Conservation (phyloP, 2,113 vertebrate species). For the Sakesphorus luctuosus region DNA sequence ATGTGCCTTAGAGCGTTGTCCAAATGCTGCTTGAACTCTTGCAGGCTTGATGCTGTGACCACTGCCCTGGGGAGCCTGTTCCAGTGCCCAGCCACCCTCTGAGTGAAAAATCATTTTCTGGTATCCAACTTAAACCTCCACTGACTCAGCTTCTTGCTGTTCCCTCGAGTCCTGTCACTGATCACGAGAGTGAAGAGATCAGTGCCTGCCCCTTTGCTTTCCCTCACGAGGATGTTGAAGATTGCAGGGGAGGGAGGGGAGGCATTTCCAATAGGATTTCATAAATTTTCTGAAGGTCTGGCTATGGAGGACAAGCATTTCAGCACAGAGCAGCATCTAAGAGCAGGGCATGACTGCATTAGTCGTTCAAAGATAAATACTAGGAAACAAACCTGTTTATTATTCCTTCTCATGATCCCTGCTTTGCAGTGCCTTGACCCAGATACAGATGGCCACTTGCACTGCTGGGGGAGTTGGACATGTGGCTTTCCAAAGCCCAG, state of each 20-base stretch:
- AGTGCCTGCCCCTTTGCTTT: neutral
- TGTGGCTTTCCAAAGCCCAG: neutral
- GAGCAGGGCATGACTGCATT: neutral
- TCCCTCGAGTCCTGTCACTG: rapidly evolving
- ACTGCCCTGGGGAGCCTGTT: neutral
- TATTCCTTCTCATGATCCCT: neutral
- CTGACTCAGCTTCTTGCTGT: neutral
- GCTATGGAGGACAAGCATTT: neutral
- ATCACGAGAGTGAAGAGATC: neutral
- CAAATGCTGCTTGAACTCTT: neutral
- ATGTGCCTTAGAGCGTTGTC: neutral
- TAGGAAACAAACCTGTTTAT: neutral
- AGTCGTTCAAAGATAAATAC: neutral
- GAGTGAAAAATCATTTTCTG: neutral
- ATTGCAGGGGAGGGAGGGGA: neutral
- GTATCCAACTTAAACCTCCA: neutral
- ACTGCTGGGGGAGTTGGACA: neutral
- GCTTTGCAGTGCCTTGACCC: neutral
- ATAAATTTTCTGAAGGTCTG: neutral
- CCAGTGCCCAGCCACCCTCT: rapidly evolving
- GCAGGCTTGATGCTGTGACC: neutral
- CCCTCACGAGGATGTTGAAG: neutral
- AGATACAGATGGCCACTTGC: neutral
- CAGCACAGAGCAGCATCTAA: neutral
- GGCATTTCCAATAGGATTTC: neutral